Conservation (phyloP, 2,888 invertebrate genomes). For the Rhodophaea formosa region DNA sequence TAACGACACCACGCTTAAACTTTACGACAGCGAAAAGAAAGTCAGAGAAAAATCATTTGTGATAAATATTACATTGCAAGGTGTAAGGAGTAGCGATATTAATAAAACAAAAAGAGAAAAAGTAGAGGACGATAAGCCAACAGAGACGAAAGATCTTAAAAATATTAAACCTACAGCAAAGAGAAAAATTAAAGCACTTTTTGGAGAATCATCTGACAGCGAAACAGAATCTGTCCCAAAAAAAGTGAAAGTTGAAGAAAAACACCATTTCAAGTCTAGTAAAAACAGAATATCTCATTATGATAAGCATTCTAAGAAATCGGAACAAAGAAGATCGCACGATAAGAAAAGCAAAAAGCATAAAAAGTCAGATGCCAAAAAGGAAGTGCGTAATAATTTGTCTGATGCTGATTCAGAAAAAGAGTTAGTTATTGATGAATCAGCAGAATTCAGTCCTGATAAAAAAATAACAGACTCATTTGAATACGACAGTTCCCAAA, state of each 20-base stretch:
- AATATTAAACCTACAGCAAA: conserved; percentile 53
- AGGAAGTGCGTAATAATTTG: conserved; percentile 28
- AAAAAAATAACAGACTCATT: conserved; percentile 21
- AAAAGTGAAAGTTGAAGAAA: not conserved
- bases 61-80: conserved; percentile 71
- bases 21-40: conserved; percentile 37
- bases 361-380: conserved; percentile 24
- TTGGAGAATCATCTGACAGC: conserved; percentile 76
- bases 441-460: conserved; percentile 30
- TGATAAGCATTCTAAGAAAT: conserved; percentile 34
- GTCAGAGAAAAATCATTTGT: conserved; percentile 53
- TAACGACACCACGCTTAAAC: conserved; percentile 51
- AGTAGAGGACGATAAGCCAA: conserved; percentile 22
- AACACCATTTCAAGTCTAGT: not conserved
- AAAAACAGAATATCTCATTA: conserved; percentile 46
- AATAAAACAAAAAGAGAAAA: conserved; percentile 19
- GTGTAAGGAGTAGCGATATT: conserved; percentile 50
- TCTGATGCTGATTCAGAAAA: conserved; percentile 56
- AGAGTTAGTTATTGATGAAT: conserved; percentile 56
- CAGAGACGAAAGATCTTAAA: conserved; percentile 34
- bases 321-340: conserved; percentile 26
- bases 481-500: conserved; percentile 15
- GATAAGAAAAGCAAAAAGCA: conserved; percentile 19
- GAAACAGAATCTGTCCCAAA: conserved; percentile 43
- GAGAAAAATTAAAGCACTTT: conserved; percentile 73